Base-by-base conservation (phyloP, 2,113 vertebrate genomes). In the Ceyx cyanopectus region DNA sequence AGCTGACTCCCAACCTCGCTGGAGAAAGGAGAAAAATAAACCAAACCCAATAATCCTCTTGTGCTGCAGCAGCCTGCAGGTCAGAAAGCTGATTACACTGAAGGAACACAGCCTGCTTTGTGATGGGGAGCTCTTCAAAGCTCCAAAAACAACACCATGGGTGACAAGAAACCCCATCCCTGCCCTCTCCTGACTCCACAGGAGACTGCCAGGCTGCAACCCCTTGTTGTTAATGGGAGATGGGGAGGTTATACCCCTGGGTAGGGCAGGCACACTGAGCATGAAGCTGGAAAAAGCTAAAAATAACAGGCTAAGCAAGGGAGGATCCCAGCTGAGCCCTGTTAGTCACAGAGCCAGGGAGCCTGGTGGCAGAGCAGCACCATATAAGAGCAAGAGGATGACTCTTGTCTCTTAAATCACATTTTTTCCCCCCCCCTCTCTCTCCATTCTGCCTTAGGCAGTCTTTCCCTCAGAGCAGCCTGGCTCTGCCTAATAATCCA, bases 371-470 rank as follows among this genome's bases (percentile, higher is more conserved):
- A 45, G 12, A 50, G 91, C 92, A 96, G 87, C 72, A 22, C 96
- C 97, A 97, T 82, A 85, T 87, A 91, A 74, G 82, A 96, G 83
- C 93, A 96, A 95, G 86, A 92, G 85, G 91, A 66, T 19, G 45
- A 30, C 43, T 60, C 79, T 46, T 26, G 48, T 66, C 48, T 85
- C 83, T 54, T 75, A 12, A 46, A 43, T 63, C 63, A 46, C 30
- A 41, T 41, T 81, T 80, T 81, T 80, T 23, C 6, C 50, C 46
- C 51, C 13, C 54, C 69, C 51, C 67, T 62, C 34, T 34, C 34
- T 34, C 37, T 37, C 37, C 37, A 21, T 22, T 88, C 54, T 11
- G 83, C 78, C 78, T 74, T 63, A 22, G 78, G 67, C 37, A 7
- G 54, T 77, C 46, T 50, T 72, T 24, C 18, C 37, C 67, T 34